phyloP scores from a whole-genome alignment of 2,888 invertebrate genomes.

The Cistogaster globosa region DNA sequence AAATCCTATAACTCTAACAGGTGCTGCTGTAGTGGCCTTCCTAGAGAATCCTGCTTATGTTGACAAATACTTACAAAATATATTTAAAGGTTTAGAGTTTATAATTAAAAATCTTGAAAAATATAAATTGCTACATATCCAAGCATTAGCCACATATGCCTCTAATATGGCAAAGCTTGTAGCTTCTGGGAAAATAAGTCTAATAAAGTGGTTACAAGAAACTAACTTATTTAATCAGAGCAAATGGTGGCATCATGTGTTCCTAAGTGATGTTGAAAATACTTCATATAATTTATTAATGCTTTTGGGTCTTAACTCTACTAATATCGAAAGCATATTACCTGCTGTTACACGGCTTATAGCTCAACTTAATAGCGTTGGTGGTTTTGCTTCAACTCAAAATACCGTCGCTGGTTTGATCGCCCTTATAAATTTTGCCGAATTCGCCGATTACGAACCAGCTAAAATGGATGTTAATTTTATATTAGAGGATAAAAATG shows the following conservation, averaged over 20 bases:
- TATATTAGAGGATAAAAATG: slow-evolving; percentile 82
- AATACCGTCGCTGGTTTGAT: slow-evolving; percentile 90
- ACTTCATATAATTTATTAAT: slow-evolving; percentile 76
- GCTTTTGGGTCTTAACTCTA: slow-evolving; percentile 75
- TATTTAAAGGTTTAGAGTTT: slow-evolving; percentile 90
- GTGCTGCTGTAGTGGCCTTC: slow-evolving; percentile 89
- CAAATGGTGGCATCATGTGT: slow-evolving; percentile 78
- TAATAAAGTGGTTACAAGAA: slow-evolving; percentile 84
- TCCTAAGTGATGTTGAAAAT: slow-evolving; percentile 26
- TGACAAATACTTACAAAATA: slow-evolving; percentile 85
- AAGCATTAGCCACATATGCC: slow-evolving; percentile 90
- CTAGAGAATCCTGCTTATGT: slow-evolving; percentile 84
- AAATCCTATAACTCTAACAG: slow-evolving; percentile 89
- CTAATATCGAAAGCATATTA: slow-evolving; percentile 73
- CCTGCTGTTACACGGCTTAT: slow-evolving; percentile 89
- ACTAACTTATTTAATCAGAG: slow-evolving; percentile 84
- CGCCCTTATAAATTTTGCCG: slow-evolving; percentile 85
- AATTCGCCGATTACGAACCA: slow-evolving; percentile 83
- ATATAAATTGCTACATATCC: slow-evolving; percentile 87
- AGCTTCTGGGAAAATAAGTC: slow-evolving; percentile 83
- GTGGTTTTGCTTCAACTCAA: slow-evolving; percentile 90
- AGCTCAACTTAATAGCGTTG: slow-evolving; percentile 87
- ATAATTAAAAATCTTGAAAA: slow-evolving; percentile 87
- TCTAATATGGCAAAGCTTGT: slow-evolving; percentile 90
- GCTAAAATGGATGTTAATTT: slow-evolving; percentile 85